These are phyloP conservation scores for Crossaster papposus DNA, from an alignment of 53 echinoderm and acorn worm genomes.

Conservation along the genomic window DNA sequence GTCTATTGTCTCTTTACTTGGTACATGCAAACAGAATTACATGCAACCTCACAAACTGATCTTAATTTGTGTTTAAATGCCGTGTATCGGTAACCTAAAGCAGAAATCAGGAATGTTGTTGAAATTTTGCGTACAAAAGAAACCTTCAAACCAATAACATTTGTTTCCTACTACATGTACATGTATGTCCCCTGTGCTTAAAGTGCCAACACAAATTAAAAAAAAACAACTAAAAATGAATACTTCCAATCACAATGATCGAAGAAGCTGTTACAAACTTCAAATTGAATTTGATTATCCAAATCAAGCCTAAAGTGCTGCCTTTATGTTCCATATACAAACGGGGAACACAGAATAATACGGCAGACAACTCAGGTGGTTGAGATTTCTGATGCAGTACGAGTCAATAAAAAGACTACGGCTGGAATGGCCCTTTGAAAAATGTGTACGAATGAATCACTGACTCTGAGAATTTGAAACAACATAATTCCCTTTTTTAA, in stretches of 20 bases:
- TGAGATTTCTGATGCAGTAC: not conserved
- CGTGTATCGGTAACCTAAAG: not conserved
- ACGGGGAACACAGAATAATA: too few relatives aligned
- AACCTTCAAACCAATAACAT: not conserved
- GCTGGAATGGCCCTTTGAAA: constrained; percentile 10
- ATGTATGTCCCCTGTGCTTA: not conserved
- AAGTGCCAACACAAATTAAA: not conserved
- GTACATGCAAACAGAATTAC: not conserved
- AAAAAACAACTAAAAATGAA: not conserved
- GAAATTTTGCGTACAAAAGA: not conserved
- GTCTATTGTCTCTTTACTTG: too few relatives aligned
- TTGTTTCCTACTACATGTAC: too few relatives aligned
- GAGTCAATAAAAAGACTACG: not conserved
- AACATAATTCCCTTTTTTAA: not conserved
- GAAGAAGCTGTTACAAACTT: not conserved
- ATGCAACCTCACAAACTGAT: not conserved
- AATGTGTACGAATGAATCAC: not conserved
- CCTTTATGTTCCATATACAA: too few relatives aligned
- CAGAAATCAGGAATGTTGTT: not conserved
- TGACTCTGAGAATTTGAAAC: not conserved
- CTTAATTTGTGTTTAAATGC: not conserved
- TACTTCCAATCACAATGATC: not conserved
- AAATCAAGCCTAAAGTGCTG: too few relatives aligned
- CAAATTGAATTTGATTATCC: not conserved
- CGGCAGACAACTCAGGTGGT: too few relatives aligned